Evolutionary conservation across 2,113 vertebrate species (phyloP).

Genomic region (Ptychochromis oligacanthus): DNA sequence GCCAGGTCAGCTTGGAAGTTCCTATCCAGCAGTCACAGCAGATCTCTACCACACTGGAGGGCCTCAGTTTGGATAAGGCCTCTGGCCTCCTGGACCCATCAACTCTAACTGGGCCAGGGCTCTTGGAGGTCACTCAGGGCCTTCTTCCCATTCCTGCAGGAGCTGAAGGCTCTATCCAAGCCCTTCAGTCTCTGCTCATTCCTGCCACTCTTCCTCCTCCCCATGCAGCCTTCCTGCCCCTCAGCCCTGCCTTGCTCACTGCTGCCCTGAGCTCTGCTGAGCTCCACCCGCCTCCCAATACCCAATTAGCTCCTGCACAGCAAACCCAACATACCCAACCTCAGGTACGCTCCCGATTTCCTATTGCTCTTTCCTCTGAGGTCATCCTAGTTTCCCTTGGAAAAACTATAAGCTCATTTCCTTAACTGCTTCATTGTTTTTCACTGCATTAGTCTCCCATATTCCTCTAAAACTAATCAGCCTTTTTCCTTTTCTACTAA

Average conservation of each 20-base stretch:
- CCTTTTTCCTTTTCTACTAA: neutral
- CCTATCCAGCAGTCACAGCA: constrained; percentile 80
- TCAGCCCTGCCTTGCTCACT: constrained; percentile 84
- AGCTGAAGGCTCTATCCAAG: constrained; percentile 74
- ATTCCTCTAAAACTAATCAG: neutral
- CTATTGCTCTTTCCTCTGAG: constrained; percentile 23
- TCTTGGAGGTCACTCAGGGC: constrained; percentile 83
- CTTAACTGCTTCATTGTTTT: constrained; percentile 15
- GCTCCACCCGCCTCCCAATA: constrained; percentile 67
- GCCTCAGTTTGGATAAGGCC: constrained; percentile 75
- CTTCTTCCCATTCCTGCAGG: constrained; percentile 78
- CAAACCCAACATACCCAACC: constrained; percentile 75
- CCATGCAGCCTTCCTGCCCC: constrained; percentile 82
- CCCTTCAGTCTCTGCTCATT: constrained; percentile 82
- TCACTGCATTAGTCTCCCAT: neutral
- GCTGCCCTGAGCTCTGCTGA: constrained; percentile 83
- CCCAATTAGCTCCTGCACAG: constrained; percentile 71
- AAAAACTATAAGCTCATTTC: constrained; percentile 13
- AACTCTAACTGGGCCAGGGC: constrained; percentile 79
- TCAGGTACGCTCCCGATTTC: constrained; percentile 70
- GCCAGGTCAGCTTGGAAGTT: constrained; percentile 79
- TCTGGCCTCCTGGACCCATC: constrained; percentile 80
- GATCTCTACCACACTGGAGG: constrained; percentile 77
- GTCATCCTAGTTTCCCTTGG: neutral
- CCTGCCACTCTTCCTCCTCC: constrained; percentile 76